Percentiles rank a stretch among this genome's conserved stretches.
Evolutionary conservation across 2,888 invertebrate species (phyloP).

Genomic region (Julus scandinavius): DNA sequence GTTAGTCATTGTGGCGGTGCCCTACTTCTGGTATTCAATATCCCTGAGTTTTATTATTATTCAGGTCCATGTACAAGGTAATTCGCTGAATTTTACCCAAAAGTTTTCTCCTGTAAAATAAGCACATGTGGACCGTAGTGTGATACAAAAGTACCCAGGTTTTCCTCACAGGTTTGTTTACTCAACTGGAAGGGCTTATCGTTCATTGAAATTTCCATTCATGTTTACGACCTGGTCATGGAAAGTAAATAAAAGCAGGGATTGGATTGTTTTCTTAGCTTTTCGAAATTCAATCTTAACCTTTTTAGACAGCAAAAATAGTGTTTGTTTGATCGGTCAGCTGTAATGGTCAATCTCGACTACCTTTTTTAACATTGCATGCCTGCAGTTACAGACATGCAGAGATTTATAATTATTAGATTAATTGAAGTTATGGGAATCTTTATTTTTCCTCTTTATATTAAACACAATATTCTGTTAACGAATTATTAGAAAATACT

Average conservation of each 20-base stretch:
- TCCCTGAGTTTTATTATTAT: not conserved
- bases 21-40: not conserved
- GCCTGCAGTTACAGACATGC: too few relatives aligned
- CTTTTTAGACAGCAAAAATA: not conserved
- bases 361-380: too few relatives aligned
- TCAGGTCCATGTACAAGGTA: not conserved
- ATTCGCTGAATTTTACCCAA: not conserved
- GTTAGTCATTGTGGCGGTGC: not conserved
- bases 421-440: too few relatives aligned
- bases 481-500: too few relatives aligned
- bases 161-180: not conserved
- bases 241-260: slow-evolving; percentile 7
- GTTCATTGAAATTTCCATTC: slow-evolving; percentile 17
- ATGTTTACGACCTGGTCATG: not conserved
- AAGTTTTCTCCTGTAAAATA: not conserved
- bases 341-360: too few relatives aligned
- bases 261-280: slow-evolving; percentile 13
- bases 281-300: not conserved
- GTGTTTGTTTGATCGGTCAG: not conserved
- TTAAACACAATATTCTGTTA: too few relatives aligned
- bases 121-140: not conserved
- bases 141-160: not conserved
- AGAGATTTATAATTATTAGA: too few relatives aligned
- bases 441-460: too few relatives aligned
- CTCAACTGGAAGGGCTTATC: slow-evolving; percentile 30